Conservation (phyloP, 2,113 vertebrate genomes). For the Stictonetta naevosa region DNA sequence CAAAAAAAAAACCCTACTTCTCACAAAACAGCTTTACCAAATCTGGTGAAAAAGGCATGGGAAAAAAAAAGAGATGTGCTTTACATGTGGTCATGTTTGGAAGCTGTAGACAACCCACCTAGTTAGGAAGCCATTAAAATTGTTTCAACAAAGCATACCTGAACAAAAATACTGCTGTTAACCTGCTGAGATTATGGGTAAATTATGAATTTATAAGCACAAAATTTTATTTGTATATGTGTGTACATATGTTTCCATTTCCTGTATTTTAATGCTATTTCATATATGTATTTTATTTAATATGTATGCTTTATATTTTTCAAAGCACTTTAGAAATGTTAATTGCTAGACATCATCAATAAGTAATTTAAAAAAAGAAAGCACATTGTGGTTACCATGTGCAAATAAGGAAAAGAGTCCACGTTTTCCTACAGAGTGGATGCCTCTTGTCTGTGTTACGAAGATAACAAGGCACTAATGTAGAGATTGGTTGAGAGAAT, state of each 20-base stretch:
- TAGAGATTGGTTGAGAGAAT: neutral
- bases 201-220: neutral
- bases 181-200: neutral
- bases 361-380: neutral
- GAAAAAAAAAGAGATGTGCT: neutral
- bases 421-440: constrained; percentile 11
- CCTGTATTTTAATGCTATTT: neutral
- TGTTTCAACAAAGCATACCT: neutral
- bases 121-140: neutral
- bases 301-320: neutral
- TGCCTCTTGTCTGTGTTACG: constrained; percentile 23
- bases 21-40: neutral
- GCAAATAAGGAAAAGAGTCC: constrained; percentile 8
- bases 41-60: neutral
- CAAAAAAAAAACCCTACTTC: neutral
- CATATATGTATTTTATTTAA: neutral
- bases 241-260: neutral
- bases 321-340: neutral
- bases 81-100: neutral
- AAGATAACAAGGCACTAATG: constrained; percentile 25
- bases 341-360: neutral
- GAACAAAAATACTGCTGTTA: neutral
- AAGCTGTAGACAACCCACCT: neutral
- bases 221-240: neutral
- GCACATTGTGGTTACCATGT: neutral